Evolutionary conservation across 2,113 vertebrate genomes (phyloP).

Genomic region (Protomyctophum bolini): DNA sequence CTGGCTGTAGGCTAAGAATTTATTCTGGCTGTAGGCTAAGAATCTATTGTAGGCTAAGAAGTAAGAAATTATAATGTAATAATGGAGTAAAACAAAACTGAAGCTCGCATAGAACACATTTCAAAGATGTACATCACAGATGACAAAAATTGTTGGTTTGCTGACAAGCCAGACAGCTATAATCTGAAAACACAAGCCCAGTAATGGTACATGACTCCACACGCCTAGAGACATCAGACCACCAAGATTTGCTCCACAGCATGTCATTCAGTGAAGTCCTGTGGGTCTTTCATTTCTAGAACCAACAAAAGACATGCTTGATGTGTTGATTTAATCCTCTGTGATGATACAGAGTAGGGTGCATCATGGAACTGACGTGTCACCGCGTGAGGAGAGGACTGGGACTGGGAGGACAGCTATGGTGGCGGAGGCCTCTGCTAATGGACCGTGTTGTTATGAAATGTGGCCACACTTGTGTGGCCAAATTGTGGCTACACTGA

Average conservation of each 20-base stretch:
- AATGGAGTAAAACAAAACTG: background rate
- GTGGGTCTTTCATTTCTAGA: constrained; percentile 5
- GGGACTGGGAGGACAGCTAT: constrained; percentile 31
- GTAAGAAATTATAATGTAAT: background rate
- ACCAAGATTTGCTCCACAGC: constrained; percentile 25
- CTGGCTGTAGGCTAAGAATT: too few species aligned
- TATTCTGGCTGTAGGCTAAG: too few species aligned
- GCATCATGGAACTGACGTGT: constrained; percentile 32
- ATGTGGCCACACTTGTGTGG: constrained; percentile 22
- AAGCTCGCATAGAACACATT: background rate
- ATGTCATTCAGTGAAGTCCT: constrained; percentile 17
- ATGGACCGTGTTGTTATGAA: constrained; percentile 21
- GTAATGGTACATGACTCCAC: constrained; percentile 57
- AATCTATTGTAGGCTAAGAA: too few species aligned
- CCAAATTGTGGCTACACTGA: too few species aligned
- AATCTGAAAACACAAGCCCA: constrained; percentile 40
- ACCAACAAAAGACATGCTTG: constrained; percentile 14
- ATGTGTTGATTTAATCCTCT: constrained; percentile 1
- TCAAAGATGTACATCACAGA: constrained; percentile 16
- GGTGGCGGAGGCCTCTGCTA: background rate
- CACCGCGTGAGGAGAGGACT: background rate
- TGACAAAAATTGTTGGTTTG: constrained; percentile 51
- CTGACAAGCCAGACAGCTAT: constrained; percentile 52
- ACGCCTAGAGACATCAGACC: constrained; percentile 48
- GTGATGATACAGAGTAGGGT: constrained; percentile 17